Conservation (phyloP, 2,797 vertebrate species). For the Liasis olivaceus region DNA sequence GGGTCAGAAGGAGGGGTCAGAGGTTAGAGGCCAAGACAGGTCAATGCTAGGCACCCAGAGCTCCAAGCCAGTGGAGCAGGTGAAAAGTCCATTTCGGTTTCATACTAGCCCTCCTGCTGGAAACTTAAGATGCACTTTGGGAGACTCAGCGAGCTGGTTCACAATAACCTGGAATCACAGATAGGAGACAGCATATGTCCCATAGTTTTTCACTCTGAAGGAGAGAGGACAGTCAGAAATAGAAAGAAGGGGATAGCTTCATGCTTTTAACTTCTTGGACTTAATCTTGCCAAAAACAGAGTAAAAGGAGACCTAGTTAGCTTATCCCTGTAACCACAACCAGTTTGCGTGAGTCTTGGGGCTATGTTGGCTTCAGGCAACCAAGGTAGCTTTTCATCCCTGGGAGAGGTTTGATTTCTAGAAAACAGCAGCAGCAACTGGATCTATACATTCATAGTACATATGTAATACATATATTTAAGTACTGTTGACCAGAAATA, state of each 20-base stretch:
- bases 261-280: fast-evolving
- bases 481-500: neutral
- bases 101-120: slow-evolving; percentile 46
- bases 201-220: fast-evolving
- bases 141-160: slow-evolving; percentile 34
- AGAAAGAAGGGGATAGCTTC: fast-evolving
- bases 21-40: slow-evolving; percentile 63
- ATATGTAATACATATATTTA: neutral
- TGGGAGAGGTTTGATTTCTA: fast-evolving
- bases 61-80: neutral
- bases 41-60: slow-evolving; percentile 33
- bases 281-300: fast-evolving
- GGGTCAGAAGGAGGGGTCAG: slow-evolving; percentile 61
- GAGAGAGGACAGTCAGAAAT: slow-evolving; percentile 4
- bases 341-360: neutral
- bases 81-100: slow-evolving; percentile 53
- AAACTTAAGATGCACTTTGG: slow-evolving; percentile 66
- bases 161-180: slow-evolving; percentile 19
- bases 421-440: neutral
- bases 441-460: neutral
- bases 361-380: neutral
- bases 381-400: neutral
- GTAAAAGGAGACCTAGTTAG: neutral
- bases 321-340: neutral
- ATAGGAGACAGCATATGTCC: slow-evolving; percentile 40